A percentile compares a stretch with the other conserved stretches of the same genome.
These are phyloP conservation scores for Bos javanicus DNA, from an alignment of 2,113 vertebrate species.

Conservation along the genomic window DNA sequence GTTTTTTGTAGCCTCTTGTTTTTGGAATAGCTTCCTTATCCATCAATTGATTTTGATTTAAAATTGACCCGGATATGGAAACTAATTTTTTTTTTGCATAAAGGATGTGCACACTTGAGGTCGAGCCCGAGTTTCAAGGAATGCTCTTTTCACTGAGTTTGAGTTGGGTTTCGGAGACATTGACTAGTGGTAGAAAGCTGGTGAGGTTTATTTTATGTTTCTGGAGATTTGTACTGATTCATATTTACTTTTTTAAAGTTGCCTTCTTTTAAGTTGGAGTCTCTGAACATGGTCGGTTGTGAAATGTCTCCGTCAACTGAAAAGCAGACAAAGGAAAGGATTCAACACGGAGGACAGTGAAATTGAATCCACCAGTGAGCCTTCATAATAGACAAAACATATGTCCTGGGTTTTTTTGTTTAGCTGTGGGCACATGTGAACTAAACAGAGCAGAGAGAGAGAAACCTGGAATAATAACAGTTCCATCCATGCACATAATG, in stretches of 20 bases:
- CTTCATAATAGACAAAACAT: conserved; percentile 72
- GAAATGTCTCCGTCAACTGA: not conserved
- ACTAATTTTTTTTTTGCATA: not conserved
- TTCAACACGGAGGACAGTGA: conserved; percentile 56
- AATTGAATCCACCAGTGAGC: conserved; percentile 64
- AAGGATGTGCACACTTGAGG: accelerated
- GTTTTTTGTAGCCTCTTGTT: conserved; percentile 64
- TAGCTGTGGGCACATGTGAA: not conserved
- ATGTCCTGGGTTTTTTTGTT: conserved; percentile 42
- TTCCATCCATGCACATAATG: not conserved
- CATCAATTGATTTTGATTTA: conserved; percentile 62
- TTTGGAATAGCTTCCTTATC: conserved; percentile 62
- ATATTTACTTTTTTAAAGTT: not conserved
- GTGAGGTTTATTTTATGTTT: not conserved
- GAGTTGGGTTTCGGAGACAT: not conserved
- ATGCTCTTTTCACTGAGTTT: not conserved
- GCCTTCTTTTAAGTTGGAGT: not conserved
- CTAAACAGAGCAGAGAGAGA: not conserved
- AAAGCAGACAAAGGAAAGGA: conserved; percentile 52
- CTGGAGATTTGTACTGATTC: not conserved
- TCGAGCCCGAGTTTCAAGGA: not conserved
- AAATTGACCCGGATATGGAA: conserved; percentile 49
- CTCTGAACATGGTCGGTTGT: conserved; percentile 18
- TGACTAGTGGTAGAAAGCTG: not conserved
- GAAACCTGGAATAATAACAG: not conserved